Conservation (phyloP, 2,797 vertebrate species). For the Avahi laniger region DNA sequence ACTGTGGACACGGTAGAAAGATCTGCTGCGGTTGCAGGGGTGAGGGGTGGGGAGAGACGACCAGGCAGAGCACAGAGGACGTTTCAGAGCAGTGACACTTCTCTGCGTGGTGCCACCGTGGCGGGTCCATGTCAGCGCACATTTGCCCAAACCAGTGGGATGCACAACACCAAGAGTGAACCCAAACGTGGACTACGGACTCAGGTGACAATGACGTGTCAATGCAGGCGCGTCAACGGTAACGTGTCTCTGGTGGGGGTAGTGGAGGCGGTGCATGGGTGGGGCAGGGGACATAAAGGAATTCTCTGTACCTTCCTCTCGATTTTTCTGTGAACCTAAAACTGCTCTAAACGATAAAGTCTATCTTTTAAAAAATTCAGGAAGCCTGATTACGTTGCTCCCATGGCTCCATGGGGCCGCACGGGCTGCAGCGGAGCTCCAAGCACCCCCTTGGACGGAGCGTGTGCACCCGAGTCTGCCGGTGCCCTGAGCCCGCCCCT, state of each 20-base stretch:
- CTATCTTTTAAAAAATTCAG: neutral
- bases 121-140: neutral
- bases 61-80: neutral
- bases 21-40: too few species aligned
- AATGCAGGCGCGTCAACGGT: rapidly evolving
- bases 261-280: neutral
- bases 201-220: neutral
- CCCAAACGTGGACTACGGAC: rapidly evolving
- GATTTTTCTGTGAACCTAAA: neutral
- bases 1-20: neutral
- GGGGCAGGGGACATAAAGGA: rapidly evolving
- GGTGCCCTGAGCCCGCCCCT: neutral
- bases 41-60: neutral
- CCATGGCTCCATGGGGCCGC: rapidly evolving
- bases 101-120: rapidly evolving
- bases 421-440: neutral
- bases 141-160: neutral
- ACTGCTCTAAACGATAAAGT: neutral
- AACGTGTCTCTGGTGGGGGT: neutral
- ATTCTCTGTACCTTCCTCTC: neutral
- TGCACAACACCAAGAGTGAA: neutral
- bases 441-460: neutral
- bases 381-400: neutral
- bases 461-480: rapidly evolving
- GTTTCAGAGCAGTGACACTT: neutral